Evolutionary conservation across 2,113 vertebrate genomes (phyloP), one percentile per base, ranked within the genome.

Genomic region (Cheilinus undulatus): DNA sequence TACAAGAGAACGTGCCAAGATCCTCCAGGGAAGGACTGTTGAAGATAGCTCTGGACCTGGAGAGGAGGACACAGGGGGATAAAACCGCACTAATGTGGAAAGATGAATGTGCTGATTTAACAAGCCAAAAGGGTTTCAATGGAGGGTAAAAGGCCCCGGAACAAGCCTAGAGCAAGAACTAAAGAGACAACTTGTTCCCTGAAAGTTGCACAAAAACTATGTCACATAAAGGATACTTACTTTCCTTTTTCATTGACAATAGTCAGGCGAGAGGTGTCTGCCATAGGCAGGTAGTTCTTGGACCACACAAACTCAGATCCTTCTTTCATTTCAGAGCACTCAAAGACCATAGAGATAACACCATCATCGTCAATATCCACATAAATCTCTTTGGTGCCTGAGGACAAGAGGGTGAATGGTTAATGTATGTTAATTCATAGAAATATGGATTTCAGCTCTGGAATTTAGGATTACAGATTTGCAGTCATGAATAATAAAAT

Each of bases 311-410:
- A 98, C 83, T 97, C 86, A 24, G 97, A 99, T 64, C 93, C 93
- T 62, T 94, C 92, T 28, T 89, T 91, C 94, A 97, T 95, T 85
- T 97, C 92, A 43, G 97, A 95, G 90, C 96, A 98, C 87, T 99
- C 96, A 15, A 97, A 99, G 84, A 96, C 93, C 94, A 99, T 83
- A 50, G 97, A 99, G 91, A 99, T 97, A 1, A 97, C 85, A 49
- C 97, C 98, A 11, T 97, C 85, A n/a, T 99, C 97, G 79, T 99
- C 97, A n/a, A 99, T 97, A 20, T 93, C 91, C 53, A 97, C 94
- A 38, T 94, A 92, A 46, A 99, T 89, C 80, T 99, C 97, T 57
- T 97, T 97, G 78, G 96, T 98, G 91, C 96, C 97, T 99, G 79
- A 50, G 43, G 54, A 68, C 27, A 12, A 9, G 9, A 50, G 19